These are phyloP conservation scores for Manis crassicaudata DNA, from an alignment of 2,797 vertebrate species.

Conservation along the genomic window DNA sequence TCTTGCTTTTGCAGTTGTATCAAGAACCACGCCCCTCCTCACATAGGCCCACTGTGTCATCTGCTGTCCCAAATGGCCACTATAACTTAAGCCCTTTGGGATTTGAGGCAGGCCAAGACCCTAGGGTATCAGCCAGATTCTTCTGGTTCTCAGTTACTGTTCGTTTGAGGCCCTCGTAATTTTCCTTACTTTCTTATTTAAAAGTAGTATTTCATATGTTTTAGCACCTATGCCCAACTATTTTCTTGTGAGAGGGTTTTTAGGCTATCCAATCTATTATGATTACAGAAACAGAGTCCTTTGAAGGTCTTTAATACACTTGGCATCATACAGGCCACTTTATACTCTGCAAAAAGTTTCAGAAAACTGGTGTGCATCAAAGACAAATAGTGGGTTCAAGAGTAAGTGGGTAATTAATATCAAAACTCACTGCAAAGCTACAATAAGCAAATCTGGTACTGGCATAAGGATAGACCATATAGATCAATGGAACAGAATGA, in stretches of 20 bases:
- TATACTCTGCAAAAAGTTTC: background rate
- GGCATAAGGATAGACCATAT: background rate
- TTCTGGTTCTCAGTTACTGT: background rate
- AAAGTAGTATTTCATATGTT: background rate
- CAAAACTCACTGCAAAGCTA: background rate
- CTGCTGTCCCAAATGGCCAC: background rate
- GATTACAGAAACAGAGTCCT: background rate
- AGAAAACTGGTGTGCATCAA: background rate
- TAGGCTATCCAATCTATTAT: background rate
- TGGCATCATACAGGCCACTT: background rate
- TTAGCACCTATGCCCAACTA: background rate
- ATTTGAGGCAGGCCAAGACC: background rate
- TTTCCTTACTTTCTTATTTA: background rate
- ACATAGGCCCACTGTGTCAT: background rate
- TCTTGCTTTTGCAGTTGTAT: background rate
- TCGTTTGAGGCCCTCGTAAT: background rate
- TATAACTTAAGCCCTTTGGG: background rate
- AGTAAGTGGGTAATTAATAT: background rate
- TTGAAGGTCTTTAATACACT: background rate
- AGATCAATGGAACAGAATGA: background rate
- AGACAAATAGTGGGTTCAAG: background rate
- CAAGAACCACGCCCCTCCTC: background rate
- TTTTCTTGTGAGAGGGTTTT: background rate
- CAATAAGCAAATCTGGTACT: background rate
- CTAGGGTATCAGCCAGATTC: too few species aligned